A percentile compares a stretch with the other conserved stretches of the same genome.
These are phyloP conservation scores for Calcarius lapponicus DNA, from an alignment of 2,797 vertebrate species.

Conservation along the genomic window DNA sequence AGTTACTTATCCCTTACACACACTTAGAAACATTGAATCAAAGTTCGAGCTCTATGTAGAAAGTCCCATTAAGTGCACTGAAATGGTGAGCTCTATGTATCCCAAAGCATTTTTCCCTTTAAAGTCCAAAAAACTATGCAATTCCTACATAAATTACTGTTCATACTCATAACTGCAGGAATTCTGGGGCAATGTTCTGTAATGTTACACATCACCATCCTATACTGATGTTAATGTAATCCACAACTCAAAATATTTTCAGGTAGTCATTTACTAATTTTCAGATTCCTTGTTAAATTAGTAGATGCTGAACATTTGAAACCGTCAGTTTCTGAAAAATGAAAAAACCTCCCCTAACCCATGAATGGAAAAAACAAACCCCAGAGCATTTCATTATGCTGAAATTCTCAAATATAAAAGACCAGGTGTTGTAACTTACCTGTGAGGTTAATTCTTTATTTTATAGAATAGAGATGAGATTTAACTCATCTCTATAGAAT, in stretches of 20 bases:
- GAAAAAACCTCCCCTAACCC: fast-evolving
- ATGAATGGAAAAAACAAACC: not conserved
- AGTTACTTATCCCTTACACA: not conserved
- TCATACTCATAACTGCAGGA: not conserved
- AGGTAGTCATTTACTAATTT: not conserved
- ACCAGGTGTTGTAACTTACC: not conserved
- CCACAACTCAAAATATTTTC: not conserved
- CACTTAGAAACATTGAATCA: not conserved
- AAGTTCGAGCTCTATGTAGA: not conserved
- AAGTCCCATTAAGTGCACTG: not conserved
- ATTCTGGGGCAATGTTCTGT: not conserved
- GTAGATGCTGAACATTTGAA: not conserved
- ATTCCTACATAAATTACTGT: not conserved
- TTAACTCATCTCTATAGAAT: too few species aligned
- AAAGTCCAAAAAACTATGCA: not conserved
- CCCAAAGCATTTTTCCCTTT: not conserved
- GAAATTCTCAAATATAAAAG: not conserved
- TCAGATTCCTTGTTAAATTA: not conserved
- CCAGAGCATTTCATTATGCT: not conserved
- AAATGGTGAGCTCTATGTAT: not conserved
- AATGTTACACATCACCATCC: not conserved
- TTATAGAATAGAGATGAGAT: not conserved
- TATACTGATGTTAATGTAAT: not conserved
- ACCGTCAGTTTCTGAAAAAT: not conserved
- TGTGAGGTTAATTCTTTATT: not conserved